A percentile compares a stretch with the other conserved stretches of the same genome.
Conservation (phyloP, 1,140 invertebrate genomes). For the Acromyrmex heyeri region DNA sequence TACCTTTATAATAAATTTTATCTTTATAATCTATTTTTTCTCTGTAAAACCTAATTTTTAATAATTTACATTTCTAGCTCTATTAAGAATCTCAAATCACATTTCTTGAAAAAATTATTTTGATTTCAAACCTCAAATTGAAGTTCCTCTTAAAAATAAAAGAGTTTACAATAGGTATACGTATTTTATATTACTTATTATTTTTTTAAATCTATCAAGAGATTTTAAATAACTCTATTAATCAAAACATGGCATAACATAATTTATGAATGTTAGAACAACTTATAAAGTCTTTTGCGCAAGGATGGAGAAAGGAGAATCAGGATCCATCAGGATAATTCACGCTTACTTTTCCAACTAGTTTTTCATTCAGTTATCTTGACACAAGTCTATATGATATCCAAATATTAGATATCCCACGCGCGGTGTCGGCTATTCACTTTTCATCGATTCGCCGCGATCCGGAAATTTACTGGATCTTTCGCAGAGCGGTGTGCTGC, state of each 20-base stretch:
- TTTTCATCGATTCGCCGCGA: slow-evolving; percentile 36
- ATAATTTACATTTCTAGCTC: background rate
- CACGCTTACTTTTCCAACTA: slow-evolving; percentile 33
- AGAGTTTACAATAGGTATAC: background rate
- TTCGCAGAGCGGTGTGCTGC: slow-evolving; percentile 21
- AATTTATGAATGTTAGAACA: background rate
- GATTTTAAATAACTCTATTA: background rate
- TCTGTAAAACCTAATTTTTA: background rate
- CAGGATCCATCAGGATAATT: slow-evolving; percentile 6
- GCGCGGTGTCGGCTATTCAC: slow-evolving; percentile 3
- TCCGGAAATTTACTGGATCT: slow-evolving; percentile 34
- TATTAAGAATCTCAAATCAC: background rate
- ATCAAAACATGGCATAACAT: background rate
- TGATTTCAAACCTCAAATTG: background rate
- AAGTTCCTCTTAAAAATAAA: background rate
- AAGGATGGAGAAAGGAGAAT: background rate
- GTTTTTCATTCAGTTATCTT: slow-evolving; percentile 24
- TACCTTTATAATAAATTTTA: background rate
- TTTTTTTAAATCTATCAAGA: background rate
- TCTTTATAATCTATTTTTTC: background rate
- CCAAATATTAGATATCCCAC: slow-evolving; percentile 57
- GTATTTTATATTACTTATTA: background rate
- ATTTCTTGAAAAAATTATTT: background rate
- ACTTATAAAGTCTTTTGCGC: background rate
- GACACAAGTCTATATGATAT: slow-evolving; percentile 34